Evolutionary conservation across 2,797 vertebrate species (phyloP), one percentile per base, ranked within the genome.

Genomic region (Catharus ustulatus): DNA sequence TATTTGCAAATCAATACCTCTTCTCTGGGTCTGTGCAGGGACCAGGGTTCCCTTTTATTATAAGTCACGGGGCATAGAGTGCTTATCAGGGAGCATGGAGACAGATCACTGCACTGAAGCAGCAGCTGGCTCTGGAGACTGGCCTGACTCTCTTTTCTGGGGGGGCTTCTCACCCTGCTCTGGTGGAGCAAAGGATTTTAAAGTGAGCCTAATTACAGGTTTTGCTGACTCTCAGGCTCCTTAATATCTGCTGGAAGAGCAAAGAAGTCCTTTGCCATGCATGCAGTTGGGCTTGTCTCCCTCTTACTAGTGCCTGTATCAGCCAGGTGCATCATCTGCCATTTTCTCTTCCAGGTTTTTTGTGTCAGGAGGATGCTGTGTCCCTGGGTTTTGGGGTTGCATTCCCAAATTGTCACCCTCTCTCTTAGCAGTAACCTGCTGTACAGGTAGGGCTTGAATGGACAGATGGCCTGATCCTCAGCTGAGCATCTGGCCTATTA

Each of bases 1-100:
- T 95, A 97, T 97, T 96, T 96, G 96, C 96, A 97, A 97, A 96
- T 97, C 96, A 97, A 96, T 97, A 97, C 95, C 82, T 96, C 94
- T 85, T 81, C 71, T 81, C 85, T 87, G 94, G 94, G 73, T 93
- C 86, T 95, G 79, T 96, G 94, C 92, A 69, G 93, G 84, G 95
- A 93, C 92, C 89, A 94, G 87, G 90, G 0, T 86, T 94, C 93
- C 76, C 93, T 95, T 96, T 96, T 91, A 97, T 95, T 92, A 40
- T 64, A 64, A 96, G 93, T 95, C 96, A 94, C 3, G 0, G 93
- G 75, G 92, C 95, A 96, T 36, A 91, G 94, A 79, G 48, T 92
- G 84, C 93, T 93, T 90, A 96, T 94, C 90, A 94, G 90, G 2
- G 48, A 95, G 91, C 63, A 29, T 43, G 86, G 93, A 91, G 91